These are phyloP conservation scores for Drosophila glabriapex DNA, from an alignment of 2,888 invertebrate genomes.

Conservation along the genomic window DNA sequence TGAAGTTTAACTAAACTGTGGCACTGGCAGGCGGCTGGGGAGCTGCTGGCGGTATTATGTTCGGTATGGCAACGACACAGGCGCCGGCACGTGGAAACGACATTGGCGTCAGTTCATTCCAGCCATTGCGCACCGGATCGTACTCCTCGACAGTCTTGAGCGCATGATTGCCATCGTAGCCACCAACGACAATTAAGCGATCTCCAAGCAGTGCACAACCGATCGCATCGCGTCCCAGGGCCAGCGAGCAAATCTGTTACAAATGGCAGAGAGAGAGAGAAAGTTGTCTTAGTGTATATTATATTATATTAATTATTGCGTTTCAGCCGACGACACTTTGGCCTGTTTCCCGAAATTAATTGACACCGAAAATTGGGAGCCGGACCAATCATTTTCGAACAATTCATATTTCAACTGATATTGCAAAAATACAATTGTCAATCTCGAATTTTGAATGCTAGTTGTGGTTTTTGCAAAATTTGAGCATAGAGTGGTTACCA, in stretches of 20 bases:
- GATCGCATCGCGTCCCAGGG: conserved; percentile 94
- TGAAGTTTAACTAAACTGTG: conserved; percentile 84
- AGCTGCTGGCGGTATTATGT: conserved; percentile 83
- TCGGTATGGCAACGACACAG: conserved; percentile 91
- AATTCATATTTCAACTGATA: not conserved
- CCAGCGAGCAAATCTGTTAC: conserved; percentile 89
- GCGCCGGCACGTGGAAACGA: conserved; percentile 95
- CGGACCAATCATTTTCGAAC: not conserved
- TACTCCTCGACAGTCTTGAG: conserved; percentile 95
- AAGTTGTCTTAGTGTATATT: not conserved
- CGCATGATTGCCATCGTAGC: conserved; percentile 96
- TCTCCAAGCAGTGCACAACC: conserved; percentile 94
- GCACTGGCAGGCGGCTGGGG: conserved; percentile 82
- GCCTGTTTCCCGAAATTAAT: not conserved
- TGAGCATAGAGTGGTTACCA: conserved; percentile 83
- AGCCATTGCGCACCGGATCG: conserved; percentile 93
- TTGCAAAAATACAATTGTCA: not conserved
- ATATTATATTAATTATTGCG: not conserved
- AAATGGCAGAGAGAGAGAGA: not conserved
- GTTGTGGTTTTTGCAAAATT: not conserved
- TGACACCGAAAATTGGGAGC: not conserved
- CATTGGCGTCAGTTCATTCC: conserved; percentile 92
- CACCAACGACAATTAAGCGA: conserved; percentile 92
- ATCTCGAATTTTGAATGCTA: not conserved
- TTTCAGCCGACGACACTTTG: not conserved